Percentiles rank a stretch among this genome's conserved stretches.
These are phyloP conservation scores for Peucedramus taeniatus DNA, from an alignment of 2,113 vertebrate species.

Conservation along the genomic window DNA sequence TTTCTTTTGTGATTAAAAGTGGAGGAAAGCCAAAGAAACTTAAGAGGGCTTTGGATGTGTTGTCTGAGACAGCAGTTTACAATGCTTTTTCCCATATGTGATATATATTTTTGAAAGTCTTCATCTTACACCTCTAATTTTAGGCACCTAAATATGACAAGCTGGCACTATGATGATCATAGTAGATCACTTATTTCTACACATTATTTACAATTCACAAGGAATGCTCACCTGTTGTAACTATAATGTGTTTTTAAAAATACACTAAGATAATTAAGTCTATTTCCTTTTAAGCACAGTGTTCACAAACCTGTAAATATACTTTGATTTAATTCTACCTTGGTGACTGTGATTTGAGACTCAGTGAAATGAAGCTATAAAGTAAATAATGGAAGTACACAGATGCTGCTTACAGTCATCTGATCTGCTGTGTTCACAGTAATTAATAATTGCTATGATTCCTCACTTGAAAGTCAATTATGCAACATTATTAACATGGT, in stretches of 20 bases:
- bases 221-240: neutral
- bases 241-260: neutral
- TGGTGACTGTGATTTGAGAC: neutral
- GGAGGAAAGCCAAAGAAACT: neutral
- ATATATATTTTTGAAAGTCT: neutral
- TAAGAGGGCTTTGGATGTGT: neutral
- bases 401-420: neutral
- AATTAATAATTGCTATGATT: constrained; percentile 9
- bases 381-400: neutral
- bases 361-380: neutral
- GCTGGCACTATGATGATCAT: neutral
- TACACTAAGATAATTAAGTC: neutral
- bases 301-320: neutral
- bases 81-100: neutral
- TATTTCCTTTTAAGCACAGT: neutral
- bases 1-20: neutral
- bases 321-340: neutral
- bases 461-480: neutral
- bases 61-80: neutral
- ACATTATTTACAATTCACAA: neutral
- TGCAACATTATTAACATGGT: neutral
- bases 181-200: neutral
- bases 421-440: neutral
- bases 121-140: neutral
- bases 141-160: neutral